These are phyloP conservation scores for Syndactyla subalaris DNA, from an alignment of 2,797 vertebrate species.

Conservation along the genomic window DNA sequence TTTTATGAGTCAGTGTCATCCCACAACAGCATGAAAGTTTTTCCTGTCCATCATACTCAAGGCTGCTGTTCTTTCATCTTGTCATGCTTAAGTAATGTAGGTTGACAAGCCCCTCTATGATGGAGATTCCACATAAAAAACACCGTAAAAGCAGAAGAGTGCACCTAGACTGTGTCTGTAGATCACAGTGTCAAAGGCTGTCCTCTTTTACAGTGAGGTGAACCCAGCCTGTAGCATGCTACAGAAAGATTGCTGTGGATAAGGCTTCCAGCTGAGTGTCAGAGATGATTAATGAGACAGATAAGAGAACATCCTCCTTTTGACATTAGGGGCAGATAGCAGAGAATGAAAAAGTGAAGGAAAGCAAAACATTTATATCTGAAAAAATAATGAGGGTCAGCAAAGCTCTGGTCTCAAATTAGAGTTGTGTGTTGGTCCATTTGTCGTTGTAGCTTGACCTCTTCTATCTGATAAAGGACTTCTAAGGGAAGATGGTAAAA, in stretches of 20 bases:
- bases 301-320: slow-evolving; percentile 47
- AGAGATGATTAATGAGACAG: slow-evolving; percentile 55
- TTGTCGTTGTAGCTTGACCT: neutral
- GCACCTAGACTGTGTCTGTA: neutral
- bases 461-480: neutral
- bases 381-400: slow-evolving; percentile 10
- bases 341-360: slow-evolving; percentile 13
- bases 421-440: neutral
- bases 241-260: slow-evolving; percentile 24
- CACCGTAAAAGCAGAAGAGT: neutral
- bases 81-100: neutral
- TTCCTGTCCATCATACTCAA: neutral
- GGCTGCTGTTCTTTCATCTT: slow-evolving; percentile 24
- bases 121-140: neutral
- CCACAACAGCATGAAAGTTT: neutral
- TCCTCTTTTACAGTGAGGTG: neutral
- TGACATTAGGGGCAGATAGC: slow-evolving; percentile 1
- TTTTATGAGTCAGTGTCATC: slow-evolving; percentile 1
- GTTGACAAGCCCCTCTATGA: neutral
- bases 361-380: slow-evolving; percentile 6
- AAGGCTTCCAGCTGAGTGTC: slow-evolving; percentile 18
- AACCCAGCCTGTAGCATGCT: neutral
- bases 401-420: slow-evolving; percentile 4
- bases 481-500: neutral
- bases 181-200: neutral